phyloP scores from a whole-genome alignment of 2,888 invertebrate genomes.

The Drosophila tanythrix region DNA sequence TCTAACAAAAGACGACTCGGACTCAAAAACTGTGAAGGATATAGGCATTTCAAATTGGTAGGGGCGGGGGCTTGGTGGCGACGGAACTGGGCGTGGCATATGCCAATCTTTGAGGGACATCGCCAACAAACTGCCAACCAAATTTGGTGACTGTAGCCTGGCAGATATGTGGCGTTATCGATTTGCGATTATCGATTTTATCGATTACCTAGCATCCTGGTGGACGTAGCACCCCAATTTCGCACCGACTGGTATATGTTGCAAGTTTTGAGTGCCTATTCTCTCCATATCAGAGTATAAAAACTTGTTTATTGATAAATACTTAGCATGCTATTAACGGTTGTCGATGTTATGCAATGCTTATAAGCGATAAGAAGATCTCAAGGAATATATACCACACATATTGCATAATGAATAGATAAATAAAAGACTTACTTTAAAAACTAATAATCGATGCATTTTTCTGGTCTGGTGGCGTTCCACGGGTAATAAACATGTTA shows the following conservation, averaged over 20 bases:
- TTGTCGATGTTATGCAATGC: neutral
- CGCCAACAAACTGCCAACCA: too few relatives aligned
- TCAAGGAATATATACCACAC: neutral
- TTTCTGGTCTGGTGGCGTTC: neutral
- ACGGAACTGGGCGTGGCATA: too few relatives aligned
- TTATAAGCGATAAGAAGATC: neutral
- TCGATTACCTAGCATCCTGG: neutral
- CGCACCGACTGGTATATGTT: neutral
- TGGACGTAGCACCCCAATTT: neutral
- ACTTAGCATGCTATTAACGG: neutral
- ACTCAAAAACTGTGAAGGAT: too few relatives aligned
- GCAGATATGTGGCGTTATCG: accelerated
- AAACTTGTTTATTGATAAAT: neutral
- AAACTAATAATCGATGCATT: neutral
- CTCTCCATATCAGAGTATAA: neutral
- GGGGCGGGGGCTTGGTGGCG: too few relatives aligned
- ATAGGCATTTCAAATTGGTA: too few relatives aligned
- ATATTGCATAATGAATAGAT: neutral
- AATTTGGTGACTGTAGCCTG: too few relatives aligned
- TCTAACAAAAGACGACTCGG: too few relatives aligned
- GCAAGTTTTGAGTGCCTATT: neutral
- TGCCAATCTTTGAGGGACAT: too few relatives aligned
- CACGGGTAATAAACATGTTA: neutral
- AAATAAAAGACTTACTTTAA: neutral
- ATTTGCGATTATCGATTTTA: neutral